Base-by-base conservation (phyloP, 2,797 vertebrate genomes). In the Cuniculus paca region DNA sequence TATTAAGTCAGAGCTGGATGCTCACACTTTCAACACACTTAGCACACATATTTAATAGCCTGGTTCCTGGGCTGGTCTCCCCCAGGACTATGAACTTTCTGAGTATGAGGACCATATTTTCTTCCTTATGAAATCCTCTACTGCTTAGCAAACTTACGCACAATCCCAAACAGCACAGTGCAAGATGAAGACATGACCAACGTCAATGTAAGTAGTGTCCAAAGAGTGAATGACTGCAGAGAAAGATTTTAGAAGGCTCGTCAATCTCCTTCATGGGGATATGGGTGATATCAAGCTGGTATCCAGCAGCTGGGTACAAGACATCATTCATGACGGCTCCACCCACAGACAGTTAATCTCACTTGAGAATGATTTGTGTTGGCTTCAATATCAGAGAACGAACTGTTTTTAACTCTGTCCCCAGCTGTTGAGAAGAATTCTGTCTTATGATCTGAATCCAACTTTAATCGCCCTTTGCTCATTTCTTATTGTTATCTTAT, bases 401-500 rank as follows among this genome's bases (percentile, higher is more conserved):
- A 78, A 19, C n/a, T 86, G 14, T 86, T 89, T 81, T 92, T 68
- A 86, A 77, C 60, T 85, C 48, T 86, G 56, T 48, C 31, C 16
- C 48, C 56, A 20, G 83, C 45, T 93, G 34, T 61, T 82, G 74
- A 92, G 65, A 80, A 0, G 1, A 12, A 13, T 81, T 26, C 36
- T 65, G 8, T 91, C 45, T 60, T 75, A 63, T 52, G 31, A 19
- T 10, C 58, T 52, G 6, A 56, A 22, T 36, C 52, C 31, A 74
- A 16, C 39, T 39, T 8, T 16, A 78, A 16, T 10, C 54, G 20
- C 63, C 77, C 50, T 80, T 58, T 77, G 72, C 9, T 70, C 8
- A 60, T 90, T 19, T 77, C 24, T 95, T 52, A 10, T n/a, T 80
- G 58, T 26, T 80, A 39, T 54, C 79, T 75, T 34, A 19, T 22